These are phyloP conservation scores for Amiota mariae DNA, from an alignment of 2,888 invertebrate species.

Conservation along the genomic window DNA sequence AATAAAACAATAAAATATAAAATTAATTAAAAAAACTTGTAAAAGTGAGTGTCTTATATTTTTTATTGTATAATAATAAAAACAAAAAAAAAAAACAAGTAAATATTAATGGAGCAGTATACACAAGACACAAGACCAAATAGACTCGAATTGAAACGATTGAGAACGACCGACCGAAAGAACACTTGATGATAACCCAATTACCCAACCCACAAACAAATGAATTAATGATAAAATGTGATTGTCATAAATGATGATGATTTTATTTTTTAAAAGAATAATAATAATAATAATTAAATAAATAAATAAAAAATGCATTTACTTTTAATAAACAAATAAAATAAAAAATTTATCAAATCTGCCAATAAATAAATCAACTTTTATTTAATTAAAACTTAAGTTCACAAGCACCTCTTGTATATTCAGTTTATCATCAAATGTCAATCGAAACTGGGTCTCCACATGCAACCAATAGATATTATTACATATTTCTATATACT, in stretches of 20 bases:
- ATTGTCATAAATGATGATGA: conserved; percentile 52
- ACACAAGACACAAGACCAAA: not conserved
- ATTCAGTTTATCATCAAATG: not conserved
- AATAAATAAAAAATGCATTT: not conserved
- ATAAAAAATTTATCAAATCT: not conserved
- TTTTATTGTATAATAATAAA: conserved; percentile 41
- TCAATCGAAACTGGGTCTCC: not conserved
- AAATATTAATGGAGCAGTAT: not conserved
- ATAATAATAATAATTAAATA: not conserved
- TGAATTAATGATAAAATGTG: conserved; percentile 62
- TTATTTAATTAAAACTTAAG: conserved; percentile 35
- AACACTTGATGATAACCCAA: conserved; percentile 61
- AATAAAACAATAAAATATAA: conserved; percentile 45
- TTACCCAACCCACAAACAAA: conserved; percentile 57
- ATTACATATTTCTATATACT: too few species aligned
- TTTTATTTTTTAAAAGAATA: not conserved
- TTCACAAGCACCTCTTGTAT: not conserved
- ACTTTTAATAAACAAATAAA: too few species aligned
- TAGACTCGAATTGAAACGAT: not conserved
- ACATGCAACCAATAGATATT: too few species aligned
- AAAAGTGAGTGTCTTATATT: not conserved
- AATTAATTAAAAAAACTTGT: conserved; percentile 52
- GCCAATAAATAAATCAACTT: conserved; percentile 32
- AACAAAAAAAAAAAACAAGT: conserved; percentile 16
- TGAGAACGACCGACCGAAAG: conserved; percentile 8